These are phyloP conservation scores for Pocillopora meandrina DNA, from an alignment of 92 coral and sea anemone genomes.

Conservation along the genomic window DNA sequence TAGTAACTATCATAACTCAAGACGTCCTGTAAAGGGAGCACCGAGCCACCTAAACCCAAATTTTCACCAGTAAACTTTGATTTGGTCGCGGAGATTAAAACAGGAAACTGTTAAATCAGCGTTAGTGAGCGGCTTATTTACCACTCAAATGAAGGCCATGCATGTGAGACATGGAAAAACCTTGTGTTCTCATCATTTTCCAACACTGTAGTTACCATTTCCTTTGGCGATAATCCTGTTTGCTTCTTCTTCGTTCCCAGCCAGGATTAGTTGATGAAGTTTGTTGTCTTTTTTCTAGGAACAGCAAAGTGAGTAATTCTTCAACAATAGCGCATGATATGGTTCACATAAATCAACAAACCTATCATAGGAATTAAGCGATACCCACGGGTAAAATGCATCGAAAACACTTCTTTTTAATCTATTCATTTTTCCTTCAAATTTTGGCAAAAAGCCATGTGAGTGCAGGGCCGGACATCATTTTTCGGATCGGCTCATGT, in stretches of 20 bases:
- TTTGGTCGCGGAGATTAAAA: too few relatives aligned
- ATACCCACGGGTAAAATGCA: too few relatives aligned
- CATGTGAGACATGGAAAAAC: not conserved
- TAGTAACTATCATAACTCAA: too few relatives aligned
- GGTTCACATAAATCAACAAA: not conserved
- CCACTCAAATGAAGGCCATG: not conserved
- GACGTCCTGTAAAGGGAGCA: too few relatives aligned
- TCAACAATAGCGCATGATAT: not conserved
- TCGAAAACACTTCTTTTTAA: too few relatives aligned
- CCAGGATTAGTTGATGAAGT: conserved; percentile 31
- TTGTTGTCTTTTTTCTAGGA: not conserved
- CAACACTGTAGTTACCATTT: conserved; percentile 9
- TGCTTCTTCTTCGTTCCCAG: conserved; percentile 36
- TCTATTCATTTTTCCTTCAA: too few relatives aligned
- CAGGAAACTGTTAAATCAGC: too few relatives aligned
- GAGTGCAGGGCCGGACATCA: too few relatives aligned
- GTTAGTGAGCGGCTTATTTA: not conserved
- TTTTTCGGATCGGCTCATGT: too few relatives aligned
- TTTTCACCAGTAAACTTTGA: too few relatives aligned
- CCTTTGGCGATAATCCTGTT: conserved; percentile 19
- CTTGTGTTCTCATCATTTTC: not conserved
- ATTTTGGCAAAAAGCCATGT: too few relatives aligned
- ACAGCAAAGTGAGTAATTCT: not conserved
- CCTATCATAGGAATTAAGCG: not conserved
- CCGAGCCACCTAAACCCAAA: too few relatives aligned